Evolutionary conservation across 2,797 vertebrate genomes (phyloP).

Genomic region (Thamnophis elegans): DNA sequence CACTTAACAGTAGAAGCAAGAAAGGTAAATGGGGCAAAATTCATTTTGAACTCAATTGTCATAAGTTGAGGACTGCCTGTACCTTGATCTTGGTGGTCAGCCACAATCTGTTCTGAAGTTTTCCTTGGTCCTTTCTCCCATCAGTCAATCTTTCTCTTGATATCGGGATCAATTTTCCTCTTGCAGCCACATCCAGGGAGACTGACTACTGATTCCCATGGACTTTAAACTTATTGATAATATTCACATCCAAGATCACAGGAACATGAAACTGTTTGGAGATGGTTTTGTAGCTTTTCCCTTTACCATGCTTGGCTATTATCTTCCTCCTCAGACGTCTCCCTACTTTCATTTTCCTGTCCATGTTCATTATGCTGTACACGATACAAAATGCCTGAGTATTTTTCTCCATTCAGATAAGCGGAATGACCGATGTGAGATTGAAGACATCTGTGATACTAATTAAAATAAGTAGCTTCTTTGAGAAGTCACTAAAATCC

Average conservation of each 20-base stretch:
- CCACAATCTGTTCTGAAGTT: neutral
- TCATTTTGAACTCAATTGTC: too few relatives aligned
- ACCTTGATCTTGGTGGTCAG: neutral
- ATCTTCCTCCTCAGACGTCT: neutral
- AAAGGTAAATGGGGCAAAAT: too few relatives aligned
- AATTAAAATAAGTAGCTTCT: neutral
- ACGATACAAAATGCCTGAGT: neutral
- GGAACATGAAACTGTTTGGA: neutral
- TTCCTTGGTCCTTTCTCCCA: neutral
- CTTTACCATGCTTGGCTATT: neutral
- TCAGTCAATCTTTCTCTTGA: neutral
- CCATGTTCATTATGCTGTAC: neutral
- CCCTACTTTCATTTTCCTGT: neutral
- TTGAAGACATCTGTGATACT: neutral
- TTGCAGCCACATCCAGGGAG: neutral
- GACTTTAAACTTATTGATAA: neutral
- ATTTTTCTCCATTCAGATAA: neutral
- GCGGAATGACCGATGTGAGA: neutral
- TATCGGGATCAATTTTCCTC: neutral
- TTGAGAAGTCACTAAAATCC: neutral
- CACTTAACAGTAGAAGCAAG: too few relatives aligned
- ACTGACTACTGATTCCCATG: neutral
- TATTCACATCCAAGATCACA: neutral
- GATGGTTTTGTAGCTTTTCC: neutral
- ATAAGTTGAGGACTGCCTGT: too few relatives aligned